Conservation (phyloP, 2,113 vertebrate genomes). For the Oncorhynchus tshawytscha region DNA sequence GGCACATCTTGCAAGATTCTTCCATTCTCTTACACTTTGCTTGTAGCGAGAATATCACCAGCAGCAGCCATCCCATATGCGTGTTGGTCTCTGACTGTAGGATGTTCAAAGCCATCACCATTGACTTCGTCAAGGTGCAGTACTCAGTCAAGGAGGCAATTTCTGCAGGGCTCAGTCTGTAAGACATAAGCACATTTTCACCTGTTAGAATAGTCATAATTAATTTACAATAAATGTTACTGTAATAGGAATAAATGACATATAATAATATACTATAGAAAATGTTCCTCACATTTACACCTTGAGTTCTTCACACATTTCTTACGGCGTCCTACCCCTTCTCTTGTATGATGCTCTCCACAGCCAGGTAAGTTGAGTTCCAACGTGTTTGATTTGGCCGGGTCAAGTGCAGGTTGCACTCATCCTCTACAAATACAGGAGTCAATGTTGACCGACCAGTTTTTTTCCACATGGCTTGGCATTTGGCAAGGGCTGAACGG, state of each 20-base stretch:
- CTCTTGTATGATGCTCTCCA: slow-evolving; percentile 34
- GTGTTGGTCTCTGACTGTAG: not conserved
- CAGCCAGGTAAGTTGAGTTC: slow-evolving; percentile 36
- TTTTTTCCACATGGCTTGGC: slow-evolving; percentile 33
- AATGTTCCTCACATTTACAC: slow-evolving; percentile 27
- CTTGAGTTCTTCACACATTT: slow-evolving; percentile 15
- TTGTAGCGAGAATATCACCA: too few relatives aligned
- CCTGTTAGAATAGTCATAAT: too few relatives aligned
- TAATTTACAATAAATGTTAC: too few relatives aligned
- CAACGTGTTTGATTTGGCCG: slow-evolving; percentile 21
- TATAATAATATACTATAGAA: too few relatives aligned
- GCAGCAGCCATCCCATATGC: slow-evolving; percentile 22
- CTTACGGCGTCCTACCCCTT: not conserved
- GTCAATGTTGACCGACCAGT: slow-evolving; percentile 10
- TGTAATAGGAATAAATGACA: too few relatives aligned
- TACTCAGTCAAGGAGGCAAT: slow-evolving; percentile 29
- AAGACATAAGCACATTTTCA: not conserved
- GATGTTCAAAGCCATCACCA: slow-evolving; percentile 28
- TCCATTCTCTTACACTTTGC: too few relatives aligned
- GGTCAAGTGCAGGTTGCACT: slow-evolving; percentile 20
- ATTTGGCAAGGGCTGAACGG: slow-evolving; percentile 27
- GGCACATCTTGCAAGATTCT: too few relatives aligned
- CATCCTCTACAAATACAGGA: slow-evolving; percentile 30
- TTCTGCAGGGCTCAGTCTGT: slow-evolving; percentile 31
- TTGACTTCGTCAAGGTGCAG: slow-evolving; percentile 19